Conservation (phyloP, 35 echinoderm and acorn worm species). For the Apostichopus parvimensis region DNA sequence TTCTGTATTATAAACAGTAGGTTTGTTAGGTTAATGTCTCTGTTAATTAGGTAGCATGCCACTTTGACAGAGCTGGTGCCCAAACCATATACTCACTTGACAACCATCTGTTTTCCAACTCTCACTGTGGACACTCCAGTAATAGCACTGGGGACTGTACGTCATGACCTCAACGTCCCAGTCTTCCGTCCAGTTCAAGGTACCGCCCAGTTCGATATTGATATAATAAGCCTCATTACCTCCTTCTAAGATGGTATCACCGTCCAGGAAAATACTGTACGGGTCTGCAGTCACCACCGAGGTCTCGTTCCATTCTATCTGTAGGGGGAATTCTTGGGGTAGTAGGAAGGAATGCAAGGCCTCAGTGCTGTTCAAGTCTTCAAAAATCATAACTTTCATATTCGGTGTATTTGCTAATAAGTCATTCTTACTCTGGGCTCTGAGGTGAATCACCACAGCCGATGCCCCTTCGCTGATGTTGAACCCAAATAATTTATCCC, state of each 20-base stretch:
- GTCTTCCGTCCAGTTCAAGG: conserved; percentile 29
- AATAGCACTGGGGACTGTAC: conserved; percentile 65
- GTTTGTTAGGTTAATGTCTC: too few species aligned
- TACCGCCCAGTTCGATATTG: conserved; percentile 47
- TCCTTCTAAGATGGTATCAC: conserved; percentile 32
- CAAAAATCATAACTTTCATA: neutral
- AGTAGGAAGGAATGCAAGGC: neutral
- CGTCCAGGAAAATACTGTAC: conserved; percentile 66
- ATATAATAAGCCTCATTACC: conserved; percentile 46
- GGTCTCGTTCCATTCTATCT: conserved; percentile 60
- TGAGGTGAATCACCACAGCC: conserved; percentile 55
- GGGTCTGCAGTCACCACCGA: conserved; percentile 48
- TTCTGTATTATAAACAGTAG: too few species aligned
- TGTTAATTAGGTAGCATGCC: too few species aligned
- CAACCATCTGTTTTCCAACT: conserved; percentile 77
- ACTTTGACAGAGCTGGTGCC: too few species aligned
- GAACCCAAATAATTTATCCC: conserved; percentile 54
- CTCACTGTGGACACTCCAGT: conserved; percentile 73
- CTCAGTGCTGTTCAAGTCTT: neutral
- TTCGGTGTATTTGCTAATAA: neutral
- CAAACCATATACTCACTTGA: conserved; percentile 27
- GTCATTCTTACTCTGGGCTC: neutral
- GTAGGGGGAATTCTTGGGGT: neutral
- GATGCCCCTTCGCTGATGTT: conserved; percentile 56
- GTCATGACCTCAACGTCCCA: conserved; percentile 48